Evolutionary conservation across 2,888 invertebrate species (phyloP), one percentile per base, ranked within the genome.

Genomic region (Parnassius apollo): DNA sequence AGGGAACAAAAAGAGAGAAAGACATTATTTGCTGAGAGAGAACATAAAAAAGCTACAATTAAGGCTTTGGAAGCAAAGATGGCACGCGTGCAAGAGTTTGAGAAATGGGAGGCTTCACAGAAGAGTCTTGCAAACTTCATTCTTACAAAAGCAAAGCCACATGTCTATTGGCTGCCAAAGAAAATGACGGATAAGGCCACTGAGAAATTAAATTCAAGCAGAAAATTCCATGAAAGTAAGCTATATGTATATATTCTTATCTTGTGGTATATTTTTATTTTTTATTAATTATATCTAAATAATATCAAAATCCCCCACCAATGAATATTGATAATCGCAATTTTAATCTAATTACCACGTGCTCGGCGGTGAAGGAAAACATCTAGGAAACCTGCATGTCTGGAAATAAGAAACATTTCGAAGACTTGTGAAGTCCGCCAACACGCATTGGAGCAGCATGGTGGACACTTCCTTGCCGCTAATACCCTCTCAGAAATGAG

Each of bases 61-160:
- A 95, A 96, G 75, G 94, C 96, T 60, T 92, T 99, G 49, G 98
- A 99, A 83, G 94, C 96, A 65, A 98, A 99, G 89, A 96, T 98
- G 94, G 94, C 94, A 49, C 93, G 98, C 9, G 95, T 98, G 68
- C 95, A 95, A 71, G 96, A 98, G 86, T 98, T 97, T 82, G 96
- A 97, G 71, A 94, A 94, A 58, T 98, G 98, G 97, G 98, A 98
- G 78, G 75, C 72, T 0, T 85, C 89, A 46, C 96, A 97, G 70
- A 94, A 94, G 72, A 94, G 94, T 59, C 93, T 98, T 58, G 93
- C 94, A 25, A 94, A 96, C 82, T 98, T 96, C 79, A 98, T 99
- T 72, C 93, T 95, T 75, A 98, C 98, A 0, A 96, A 96, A 82
- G 88, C 96, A 0, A 96, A 96, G 76, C 99, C 99, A 2, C 94